Conservation (phyloP, 2,113 vertebrate species). For the Mohoua ochrocephala region DNA sequence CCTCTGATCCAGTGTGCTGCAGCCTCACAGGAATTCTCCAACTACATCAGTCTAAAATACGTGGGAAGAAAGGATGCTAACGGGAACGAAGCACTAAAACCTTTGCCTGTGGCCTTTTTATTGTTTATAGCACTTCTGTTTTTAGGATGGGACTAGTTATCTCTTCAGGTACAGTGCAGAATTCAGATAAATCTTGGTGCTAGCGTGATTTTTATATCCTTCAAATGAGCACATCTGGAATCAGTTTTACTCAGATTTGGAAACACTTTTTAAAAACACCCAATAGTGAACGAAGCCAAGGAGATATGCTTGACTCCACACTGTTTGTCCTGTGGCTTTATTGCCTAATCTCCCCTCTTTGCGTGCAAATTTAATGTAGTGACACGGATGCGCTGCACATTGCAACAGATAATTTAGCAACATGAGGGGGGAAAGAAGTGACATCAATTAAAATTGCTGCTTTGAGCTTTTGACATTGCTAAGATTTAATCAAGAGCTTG, state of each 20-base stretch:
- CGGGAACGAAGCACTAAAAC: neutral
- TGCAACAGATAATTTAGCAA: neutral
- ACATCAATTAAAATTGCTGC: conserved; percentile 31
- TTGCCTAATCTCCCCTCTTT: neutral
- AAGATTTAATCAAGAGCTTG: conserved; percentile 28
- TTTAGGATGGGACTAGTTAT: conserved; percentile 42
- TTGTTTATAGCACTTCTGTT: conserved; percentile 21
- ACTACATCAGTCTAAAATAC: neutral
- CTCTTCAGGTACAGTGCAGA: neutral
- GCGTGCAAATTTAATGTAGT: neutral
- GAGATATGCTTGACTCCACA: neutral
- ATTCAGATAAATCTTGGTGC: conserved; percentile 13
- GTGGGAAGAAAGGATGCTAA: neutral
- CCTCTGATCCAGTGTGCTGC: conserved; percentile 80
- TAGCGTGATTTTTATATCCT: neutral
- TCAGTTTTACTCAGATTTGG: conserved; percentile 7
- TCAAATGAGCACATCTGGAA: conserved; percentile 39
- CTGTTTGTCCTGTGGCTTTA: neutral
- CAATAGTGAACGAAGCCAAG: neutral
- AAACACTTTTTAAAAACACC: neutral
- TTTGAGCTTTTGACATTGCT: conserved; percentile 17
- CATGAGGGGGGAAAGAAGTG: neutral
- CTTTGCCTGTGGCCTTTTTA: neutral
- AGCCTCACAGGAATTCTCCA: neutral
- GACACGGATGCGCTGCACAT: neutral